Evolutionary conservation across 2,888 invertebrate genomes (phyloP).

Genomic region (Cheilosia variabilis): DNA sequence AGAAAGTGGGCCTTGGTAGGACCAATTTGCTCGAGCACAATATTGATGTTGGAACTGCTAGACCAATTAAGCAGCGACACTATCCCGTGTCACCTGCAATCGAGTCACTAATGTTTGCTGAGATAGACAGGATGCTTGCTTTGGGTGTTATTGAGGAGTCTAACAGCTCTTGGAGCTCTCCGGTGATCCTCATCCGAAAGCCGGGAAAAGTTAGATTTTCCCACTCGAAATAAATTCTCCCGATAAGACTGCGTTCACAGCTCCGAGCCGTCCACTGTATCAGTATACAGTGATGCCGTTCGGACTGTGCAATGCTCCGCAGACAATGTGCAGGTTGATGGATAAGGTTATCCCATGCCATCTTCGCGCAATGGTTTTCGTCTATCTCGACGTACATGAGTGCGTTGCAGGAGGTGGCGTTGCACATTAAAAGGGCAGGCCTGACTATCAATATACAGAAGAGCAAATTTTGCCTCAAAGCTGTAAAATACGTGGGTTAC

Average conservation of each 20-base stretch:
- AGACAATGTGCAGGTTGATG: conserved; percentile 60
- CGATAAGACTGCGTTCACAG: background rate
- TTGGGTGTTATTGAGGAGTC: background rate
- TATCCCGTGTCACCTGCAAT: background rate
- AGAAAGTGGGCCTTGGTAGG: background rate
- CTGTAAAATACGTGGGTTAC: conserved; percentile 43
- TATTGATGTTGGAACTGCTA: background rate
- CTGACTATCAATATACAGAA: conserved; percentile 52
- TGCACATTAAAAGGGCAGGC: conserved; percentile 13
- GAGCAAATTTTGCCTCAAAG: conserved; percentile 64
- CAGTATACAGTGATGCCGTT: conserved; percentile 71
- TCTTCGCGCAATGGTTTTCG: background rate
- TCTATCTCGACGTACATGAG: background rate
- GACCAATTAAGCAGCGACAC: background rate
- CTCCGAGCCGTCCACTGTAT: conserved; percentile 41
- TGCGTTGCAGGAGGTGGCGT: background rate
- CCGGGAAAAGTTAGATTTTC: no score
- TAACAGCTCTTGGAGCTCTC: background rate
- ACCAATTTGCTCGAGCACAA: background rate
- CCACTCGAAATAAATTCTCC: background rate
- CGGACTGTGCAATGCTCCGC: conserved; percentile 53
- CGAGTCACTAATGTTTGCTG: no score
- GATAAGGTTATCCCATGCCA: conserved; percentile 10
- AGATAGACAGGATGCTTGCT: no score
- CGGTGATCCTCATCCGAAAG: background rate